Percentiles rank a stretch among this genome's conserved stretches.
phyloP scores from a whole-genome alignment of 1,140 invertebrate genomes.

The Aporrectodea caliginosa region DNA sequence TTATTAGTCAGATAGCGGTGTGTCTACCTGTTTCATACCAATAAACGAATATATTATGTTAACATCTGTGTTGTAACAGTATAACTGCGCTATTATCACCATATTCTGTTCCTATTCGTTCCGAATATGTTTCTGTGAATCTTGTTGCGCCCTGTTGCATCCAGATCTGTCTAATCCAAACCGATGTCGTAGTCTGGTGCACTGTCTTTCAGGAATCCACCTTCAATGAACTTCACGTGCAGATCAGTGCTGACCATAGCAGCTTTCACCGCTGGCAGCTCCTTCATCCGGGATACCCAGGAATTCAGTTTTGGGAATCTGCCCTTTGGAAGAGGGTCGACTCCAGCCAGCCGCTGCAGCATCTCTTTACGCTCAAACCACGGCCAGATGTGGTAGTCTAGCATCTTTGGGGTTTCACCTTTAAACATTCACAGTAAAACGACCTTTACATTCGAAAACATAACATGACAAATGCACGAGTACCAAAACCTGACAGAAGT shows the following conservation, averaged over 20 bases:
- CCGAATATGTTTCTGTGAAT: no score
- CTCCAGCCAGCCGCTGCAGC: neutral
- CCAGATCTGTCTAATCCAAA: neutral
- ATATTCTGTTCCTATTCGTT: no score
- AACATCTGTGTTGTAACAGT: no score
- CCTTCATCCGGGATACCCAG: conserved; percentile 13
- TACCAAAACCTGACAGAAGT: neutral
- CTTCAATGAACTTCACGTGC: conserved; percentile 13
- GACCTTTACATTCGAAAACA: neutral
- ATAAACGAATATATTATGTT: no score
- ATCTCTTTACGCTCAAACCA: conserved; percentile 15
- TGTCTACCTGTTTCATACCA: no score
- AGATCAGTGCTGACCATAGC: neutral
- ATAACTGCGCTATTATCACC: no score
- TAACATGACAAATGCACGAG: neutral
- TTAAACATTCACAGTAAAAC: neutral
- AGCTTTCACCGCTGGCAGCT: conserved; percentile 21
- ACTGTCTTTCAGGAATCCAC: neutral
- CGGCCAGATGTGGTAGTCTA: conserved; percentile 23
- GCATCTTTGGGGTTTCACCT: neutral
- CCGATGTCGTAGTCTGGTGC: neutral
- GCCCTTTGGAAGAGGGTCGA: neutral
- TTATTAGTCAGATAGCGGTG: no score
- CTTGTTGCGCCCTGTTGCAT: no score
- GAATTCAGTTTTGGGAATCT: conserved; percentile 18